phyloP scores from a whole-genome alignment of 2,888 invertebrate species.

The Volucella inflata region DNA sequence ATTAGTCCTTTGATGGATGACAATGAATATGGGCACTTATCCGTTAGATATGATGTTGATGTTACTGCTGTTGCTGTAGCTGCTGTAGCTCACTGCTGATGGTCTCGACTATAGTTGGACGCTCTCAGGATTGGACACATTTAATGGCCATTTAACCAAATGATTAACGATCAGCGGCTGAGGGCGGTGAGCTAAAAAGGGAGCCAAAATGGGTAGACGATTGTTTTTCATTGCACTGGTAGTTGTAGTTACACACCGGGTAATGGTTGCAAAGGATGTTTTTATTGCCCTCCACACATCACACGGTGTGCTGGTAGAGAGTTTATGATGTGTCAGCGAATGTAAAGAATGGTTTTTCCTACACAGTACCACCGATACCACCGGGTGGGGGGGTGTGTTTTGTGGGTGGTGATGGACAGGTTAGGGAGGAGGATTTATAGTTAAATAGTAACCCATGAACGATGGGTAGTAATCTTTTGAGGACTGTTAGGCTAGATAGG shows the following conservation, averaged over 20 bases:
- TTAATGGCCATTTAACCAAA: constrained; percentile 84
- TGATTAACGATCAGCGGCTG: constrained; percentile 81
- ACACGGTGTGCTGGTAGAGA: constrained; percentile 45
- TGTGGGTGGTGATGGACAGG: neutral
- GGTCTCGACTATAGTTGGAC: constrained; percentile 67
- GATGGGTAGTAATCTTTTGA: no score
- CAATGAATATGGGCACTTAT: constrained; percentile 76
- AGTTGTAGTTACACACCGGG: constrained; percentile 69
- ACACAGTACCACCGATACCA: neutral
- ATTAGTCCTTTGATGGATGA: constrained; percentile 75
- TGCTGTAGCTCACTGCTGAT: constrained; percentile 13
- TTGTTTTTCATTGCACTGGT: constrained; percentile 70
- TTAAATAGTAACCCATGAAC: neutral
- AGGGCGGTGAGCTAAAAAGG: neutral
- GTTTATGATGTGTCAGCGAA: constrained; percentile 71
- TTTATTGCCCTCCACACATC: constrained; percentile 69
- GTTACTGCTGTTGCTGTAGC: constrained; percentile 37
- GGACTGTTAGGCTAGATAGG: no score
- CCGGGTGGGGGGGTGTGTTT: neutral
- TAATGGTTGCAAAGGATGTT: constrained; percentile 65
- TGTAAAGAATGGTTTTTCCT: constrained; percentile 58
- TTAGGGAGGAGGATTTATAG: neutral
- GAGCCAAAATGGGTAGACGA: constrained; percentile 38
- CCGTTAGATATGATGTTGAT: constrained; percentile 75
- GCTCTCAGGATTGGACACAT: constrained; percentile 80